Percentiles rank a stretch among this genome's conserved stretches.
Conservation (phyloP, 2,113 vertebrate genomes). For the Eira barbara region DNA sequence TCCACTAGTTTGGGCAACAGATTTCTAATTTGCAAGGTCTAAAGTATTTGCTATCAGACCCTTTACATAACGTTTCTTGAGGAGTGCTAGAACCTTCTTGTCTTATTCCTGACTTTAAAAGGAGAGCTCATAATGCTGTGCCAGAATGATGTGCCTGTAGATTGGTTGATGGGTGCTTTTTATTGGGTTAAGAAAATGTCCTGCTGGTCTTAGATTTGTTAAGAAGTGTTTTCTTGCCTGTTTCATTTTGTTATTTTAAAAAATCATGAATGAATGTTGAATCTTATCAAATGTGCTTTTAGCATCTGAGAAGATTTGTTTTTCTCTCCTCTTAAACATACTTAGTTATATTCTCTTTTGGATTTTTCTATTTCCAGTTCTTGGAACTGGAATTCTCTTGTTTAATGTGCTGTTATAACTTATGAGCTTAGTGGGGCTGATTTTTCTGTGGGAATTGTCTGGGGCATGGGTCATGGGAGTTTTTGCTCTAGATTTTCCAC, state of each 20-base stretch:
- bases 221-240: background rate
- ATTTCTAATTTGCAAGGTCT: background rate
- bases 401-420: background rate
- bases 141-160: background rate
- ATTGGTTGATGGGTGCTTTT: background rate
- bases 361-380: background rate
- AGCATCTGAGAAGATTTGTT: background rate
- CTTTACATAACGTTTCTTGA: background rate
- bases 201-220: background rate
- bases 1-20: background rate
- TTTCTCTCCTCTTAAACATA: background rate
- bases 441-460: background rate
- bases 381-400: background rate
- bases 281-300: conserved; percentile 27
- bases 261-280: background rate
- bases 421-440: background rate
- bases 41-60: background rate
- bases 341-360: background rate
- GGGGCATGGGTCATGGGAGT: no score
- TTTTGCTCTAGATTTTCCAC: background rate
- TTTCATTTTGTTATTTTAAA: background rate
- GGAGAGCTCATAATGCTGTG: background rate
- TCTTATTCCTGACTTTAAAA: background rate
- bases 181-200: background rate
- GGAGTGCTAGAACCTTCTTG: background rate